phyloP scores from a whole-genome alignment of 2,888 invertebrate species.

The Alsophila aescularia region DNA sequence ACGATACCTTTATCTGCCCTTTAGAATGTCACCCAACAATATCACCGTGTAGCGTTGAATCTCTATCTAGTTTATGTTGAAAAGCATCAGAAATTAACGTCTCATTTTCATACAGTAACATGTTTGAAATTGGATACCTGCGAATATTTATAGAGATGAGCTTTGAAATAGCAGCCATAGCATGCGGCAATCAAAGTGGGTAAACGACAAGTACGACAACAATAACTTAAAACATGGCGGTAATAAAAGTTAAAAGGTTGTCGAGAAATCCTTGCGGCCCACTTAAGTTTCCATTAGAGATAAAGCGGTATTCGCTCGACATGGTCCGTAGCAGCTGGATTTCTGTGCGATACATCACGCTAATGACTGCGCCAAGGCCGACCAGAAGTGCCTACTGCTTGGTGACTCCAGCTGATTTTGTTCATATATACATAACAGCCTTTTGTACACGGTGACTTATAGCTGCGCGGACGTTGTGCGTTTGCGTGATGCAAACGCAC shows the following conservation, averaged over 20 bases:
- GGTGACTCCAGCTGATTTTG: no score
- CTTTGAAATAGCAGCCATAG: not conserved
- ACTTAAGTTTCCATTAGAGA: conserved; percentile 35
- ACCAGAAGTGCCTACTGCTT: conserved; percentile 11
- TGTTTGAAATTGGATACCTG: conserved; percentile 18
- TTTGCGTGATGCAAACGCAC: no score
- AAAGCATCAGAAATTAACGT: conserved; percentile 15
- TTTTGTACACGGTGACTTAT: no score
- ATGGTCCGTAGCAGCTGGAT: conserved; percentile 19
- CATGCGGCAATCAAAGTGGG: conserved; percentile 4
- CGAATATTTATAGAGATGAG: conserved; percentile 12
- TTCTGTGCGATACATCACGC: conserved; percentile 25
- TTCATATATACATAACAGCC: no score
- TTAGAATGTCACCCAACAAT: conserved; percentile 6
- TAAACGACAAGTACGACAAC: conserved; percentile 12
- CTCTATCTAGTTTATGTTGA: conserved; percentile 6
- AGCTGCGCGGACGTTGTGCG: no score
- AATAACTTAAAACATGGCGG: conserved; percentile 32
- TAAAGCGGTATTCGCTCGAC: conserved; percentile 25
- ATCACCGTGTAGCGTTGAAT: conserved; percentile 18
- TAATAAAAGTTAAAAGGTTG: conserved; percentile 37
- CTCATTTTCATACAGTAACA: conserved; percentile 21
- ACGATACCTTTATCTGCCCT: conserved; percentile 11
- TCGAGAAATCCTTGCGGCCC: conserved; percentile 35
- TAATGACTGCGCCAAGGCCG: conserved; percentile 16